A percentile compares a stretch with the other conserved stretches of the same genome.
phyloP scores from a whole-genome alignment of 2,888 invertebrate genomes.

The Hirtodrosophila cameraria region DNA sequence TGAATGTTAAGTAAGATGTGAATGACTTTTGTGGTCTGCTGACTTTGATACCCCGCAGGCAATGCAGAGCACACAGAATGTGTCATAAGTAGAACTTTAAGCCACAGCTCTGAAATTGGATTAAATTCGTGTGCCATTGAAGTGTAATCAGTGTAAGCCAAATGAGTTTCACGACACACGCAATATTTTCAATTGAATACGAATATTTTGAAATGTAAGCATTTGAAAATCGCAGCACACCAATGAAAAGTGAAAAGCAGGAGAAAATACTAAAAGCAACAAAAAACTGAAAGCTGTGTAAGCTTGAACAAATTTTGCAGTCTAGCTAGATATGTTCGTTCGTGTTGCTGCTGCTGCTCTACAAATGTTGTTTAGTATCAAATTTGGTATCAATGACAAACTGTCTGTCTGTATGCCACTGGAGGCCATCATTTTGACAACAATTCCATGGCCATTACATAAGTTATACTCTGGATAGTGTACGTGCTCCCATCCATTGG shows the following conservation, averaged over 20 bases:
- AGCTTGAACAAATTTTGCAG: conserved; percentile 11
- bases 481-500: conserved; percentile 21
- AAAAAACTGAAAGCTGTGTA: neutral
- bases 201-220: neutral
- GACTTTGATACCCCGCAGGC: conserved; percentile 21
- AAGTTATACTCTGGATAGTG: conserved; percentile 26
- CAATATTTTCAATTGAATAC: neutral
- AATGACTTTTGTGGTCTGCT: conserved; percentile 56
- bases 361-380: conserved; percentile 28
- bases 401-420: conserved; percentile 14
- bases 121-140: conserved; percentile 59
- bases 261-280: no score
- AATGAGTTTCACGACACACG: conserved; percentile 27
- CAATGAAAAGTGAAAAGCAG: conserved; percentile 10
- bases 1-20: conserved; percentile 70
- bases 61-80: conserved; percentile 24
- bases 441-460: conserved; percentile 54
- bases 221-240: neutral
- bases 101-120: conserved; percentile 44
- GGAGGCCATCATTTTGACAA: conserved; percentile 40
- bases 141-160: conserved; percentile 66
- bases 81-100: conserved; percentile 48
- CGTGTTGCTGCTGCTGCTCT: neutral
- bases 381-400: conserved; percentile 43
- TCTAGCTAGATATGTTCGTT: neutral